Percentiles rank a stretch among this genome's conserved stretches.
phyloP scores from a whole-genome alignment of 2,797 vertebrate genomes.

The Phrynocephalus guinanensis region DNA sequence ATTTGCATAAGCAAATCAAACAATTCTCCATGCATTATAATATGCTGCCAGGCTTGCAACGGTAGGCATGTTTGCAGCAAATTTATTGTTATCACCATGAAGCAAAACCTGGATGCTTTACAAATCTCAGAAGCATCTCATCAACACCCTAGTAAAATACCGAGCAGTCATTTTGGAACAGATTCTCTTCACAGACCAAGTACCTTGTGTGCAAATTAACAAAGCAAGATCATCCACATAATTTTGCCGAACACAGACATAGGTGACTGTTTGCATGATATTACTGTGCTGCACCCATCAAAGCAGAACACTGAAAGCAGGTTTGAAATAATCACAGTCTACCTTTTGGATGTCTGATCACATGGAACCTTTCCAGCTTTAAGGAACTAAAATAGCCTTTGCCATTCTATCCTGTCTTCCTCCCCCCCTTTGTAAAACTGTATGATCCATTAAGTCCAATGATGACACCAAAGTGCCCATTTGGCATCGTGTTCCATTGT shows the following conservation, averaged over 20 bases:
- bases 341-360: neutral
- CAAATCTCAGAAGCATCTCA: slow-evolving; percentile 36
- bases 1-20: slow-evolving; percentile 2
- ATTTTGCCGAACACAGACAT: neutral
- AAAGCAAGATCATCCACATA: neutral
- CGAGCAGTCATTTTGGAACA: slow-evolving; percentile 52
- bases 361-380: neutral
- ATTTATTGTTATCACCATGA: slow-evolving; percentile 8
- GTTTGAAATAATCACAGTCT: neutral
- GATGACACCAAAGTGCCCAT: no score
- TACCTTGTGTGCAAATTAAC: neutral
- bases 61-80: neutral
- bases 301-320: slow-evolving; percentile 8
- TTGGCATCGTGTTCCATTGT: no score
- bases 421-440: no score
- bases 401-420: no score
- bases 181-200: slow-evolving; percentile 11
- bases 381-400: neutral
- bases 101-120: slow-evolving; percentile 33
- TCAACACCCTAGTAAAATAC: slow-evolving; percentile 31
- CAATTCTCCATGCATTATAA: neutral
- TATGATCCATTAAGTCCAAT: no score
- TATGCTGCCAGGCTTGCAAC: slow-evolving; percentile 4
- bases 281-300: slow-evolving; percentile 2
- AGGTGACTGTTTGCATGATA: fast-evolving